Base-by-base conservation (phyloP, 2,888 invertebrate genomes). In the Embidobia sp. region DNA sequence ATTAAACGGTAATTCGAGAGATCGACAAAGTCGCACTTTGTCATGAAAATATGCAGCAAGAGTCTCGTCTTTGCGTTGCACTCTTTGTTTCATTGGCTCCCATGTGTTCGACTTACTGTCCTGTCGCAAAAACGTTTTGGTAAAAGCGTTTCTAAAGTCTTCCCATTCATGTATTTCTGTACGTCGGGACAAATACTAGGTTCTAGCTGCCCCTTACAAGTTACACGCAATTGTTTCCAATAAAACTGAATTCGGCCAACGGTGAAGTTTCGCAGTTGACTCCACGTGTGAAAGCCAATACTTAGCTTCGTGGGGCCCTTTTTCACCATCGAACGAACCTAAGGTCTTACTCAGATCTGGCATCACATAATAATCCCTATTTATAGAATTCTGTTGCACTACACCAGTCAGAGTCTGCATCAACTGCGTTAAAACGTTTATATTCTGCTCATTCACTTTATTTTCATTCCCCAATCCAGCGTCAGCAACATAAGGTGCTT, bases 181-280 rank as follows among this genome's bases (percentile, higher is more conserved):
- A 6, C 18, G 55, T n/a, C 51, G 48, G 1, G 19, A 27, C 3
- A 55, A 13, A 13, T 11, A 61, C 67, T 48, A 67, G 1, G 46
- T 10, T n/a, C 37, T 31, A 0, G 46, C 48, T 2, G 55, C 55
- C 11, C 55, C 67, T 4, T 19, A 13, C 8, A 67, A 18, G 18
- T 67, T 26, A 19, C 37, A 29, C 0, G 29, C 35, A 0, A 27
- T 46, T 1, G 67, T 48, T 19, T 46, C 67, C 8, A 67, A 11
- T 1, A 55, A 19, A 16, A 67, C 46, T 3, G 19, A 6, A 8
- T 67, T 46, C 0, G 67, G 67, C 67, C 55, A 67, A 15, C 10
- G 5, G 35, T 67, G 35, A n/a, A 61, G 10, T 16, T 44, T 61
- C 8, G 37, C 61, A 0, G 61, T 31, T 1, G 35, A 5, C 31